Conservation (phyloP, 2,888 invertebrate genomes). For the Macropis europaea region DNA sequence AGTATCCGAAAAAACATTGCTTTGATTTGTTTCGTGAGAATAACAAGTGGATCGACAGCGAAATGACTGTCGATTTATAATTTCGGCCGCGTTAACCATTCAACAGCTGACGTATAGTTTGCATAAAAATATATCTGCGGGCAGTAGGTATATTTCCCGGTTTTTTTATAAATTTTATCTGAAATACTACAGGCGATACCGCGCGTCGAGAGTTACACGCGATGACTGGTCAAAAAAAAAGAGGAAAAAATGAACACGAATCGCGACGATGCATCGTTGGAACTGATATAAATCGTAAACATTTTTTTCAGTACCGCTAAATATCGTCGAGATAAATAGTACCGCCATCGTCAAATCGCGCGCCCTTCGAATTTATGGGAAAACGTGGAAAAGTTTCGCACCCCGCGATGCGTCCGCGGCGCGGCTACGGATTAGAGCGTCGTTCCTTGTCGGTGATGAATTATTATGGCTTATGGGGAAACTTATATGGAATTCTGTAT, state of each 20-base stretch:
- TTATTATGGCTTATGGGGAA: constrained; percentile 39
- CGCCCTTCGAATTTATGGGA: constrained; percentile 12
- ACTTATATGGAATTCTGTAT: constrained; percentile 46
- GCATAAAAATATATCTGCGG: too few relatives aligned
- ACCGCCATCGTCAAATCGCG: neutral
- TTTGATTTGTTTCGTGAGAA: constrained; percentile 15
- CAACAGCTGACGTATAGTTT: constrained; percentile 14
- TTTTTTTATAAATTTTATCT: too few relatives aligned
- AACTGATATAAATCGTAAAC: too few relatives aligned
- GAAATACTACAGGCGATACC: too few relatives aligned
- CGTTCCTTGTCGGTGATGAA: constrained; percentile 25
- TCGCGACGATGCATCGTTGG: neutral
- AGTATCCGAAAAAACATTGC: neutral
- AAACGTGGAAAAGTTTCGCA: neutral
- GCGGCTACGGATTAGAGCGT: neutral
- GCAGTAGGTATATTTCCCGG: too few relatives aligned
- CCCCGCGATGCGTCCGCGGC: neutral
- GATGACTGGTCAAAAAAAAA: neutral
- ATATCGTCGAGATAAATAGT: constrained; percentile 2
- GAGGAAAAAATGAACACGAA: neutral
- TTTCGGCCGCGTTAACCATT: neutral
- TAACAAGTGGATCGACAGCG: constrained; percentile 9
- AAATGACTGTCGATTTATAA: constrained; percentile 23
- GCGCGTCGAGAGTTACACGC: constrained; percentile 2
- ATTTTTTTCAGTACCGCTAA: too few relatives aligned